Conservation (phyloP, 35 echinoderm and acorn worm genomes). For the Anneissia japonica region DNA sequence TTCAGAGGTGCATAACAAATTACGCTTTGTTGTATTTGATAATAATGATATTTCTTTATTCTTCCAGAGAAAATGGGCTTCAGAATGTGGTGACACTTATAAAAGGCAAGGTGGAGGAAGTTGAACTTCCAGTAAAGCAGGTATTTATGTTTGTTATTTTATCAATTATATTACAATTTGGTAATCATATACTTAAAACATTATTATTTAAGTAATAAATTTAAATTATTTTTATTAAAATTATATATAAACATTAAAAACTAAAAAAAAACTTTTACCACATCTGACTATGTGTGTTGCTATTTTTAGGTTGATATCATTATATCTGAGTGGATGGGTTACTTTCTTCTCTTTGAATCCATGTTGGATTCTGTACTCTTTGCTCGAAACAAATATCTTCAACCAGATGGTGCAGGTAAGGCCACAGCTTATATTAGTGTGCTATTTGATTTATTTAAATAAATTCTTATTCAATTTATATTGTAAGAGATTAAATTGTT, state of each 20-base stretch:
- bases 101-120: slow-evolving; percentile 81
- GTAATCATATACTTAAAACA: too few species aligned
- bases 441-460: background rate
- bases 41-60: too few species aligned
- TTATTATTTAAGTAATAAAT: too few species aligned
- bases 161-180: too few species aligned
- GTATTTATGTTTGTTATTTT: slow-evolving; percentile 29
- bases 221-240: too few species aligned
- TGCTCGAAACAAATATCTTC: slow-evolving; percentile 79
- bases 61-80: slow-evolving; percentile 75
- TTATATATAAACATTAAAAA: too few species aligned
- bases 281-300: background rate
- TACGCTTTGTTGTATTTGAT: too few species aligned
- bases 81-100: slow-evolving; percentile 64
- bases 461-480: too few species aligned
- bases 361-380: slow-evolving; percentile 98
- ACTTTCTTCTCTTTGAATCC: slow-evolving; percentile 93
- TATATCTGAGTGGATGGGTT: slow-evolving; percentile 99
- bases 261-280: background rate
- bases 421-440: too few species aligned
- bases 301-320: slow-evolving; percentile 83
- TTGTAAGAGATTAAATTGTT: too few species aligned
- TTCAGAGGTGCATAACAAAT: background rate
- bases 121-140: slow-evolving; percentile 81
- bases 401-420: slow-evolving; percentile 81